phyloP scores from a whole-genome alignment of 2,888 invertebrate genomes.

The Phortica magna region DNA sequence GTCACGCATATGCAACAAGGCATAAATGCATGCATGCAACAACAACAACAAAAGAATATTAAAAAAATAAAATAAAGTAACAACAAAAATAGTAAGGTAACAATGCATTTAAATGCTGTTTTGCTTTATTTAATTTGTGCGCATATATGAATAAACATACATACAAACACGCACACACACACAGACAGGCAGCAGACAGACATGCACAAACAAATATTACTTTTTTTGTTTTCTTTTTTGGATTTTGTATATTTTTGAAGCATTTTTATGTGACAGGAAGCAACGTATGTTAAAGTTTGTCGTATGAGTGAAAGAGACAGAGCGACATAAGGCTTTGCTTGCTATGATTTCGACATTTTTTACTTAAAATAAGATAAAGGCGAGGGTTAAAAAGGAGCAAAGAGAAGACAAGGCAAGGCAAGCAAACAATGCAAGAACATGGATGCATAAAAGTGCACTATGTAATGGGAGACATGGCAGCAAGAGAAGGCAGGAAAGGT shows the following conservation, averaged over 20 bases:
- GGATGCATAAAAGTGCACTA: background rate
- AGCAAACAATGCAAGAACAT: constrained; percentile 11
- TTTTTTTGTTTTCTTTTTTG: background rate
- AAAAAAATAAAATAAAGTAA: background rate
- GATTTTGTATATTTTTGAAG: background rate
- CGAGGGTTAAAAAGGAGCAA: background rate
- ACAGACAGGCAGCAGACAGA: background rate
- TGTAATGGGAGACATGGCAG: background rate
- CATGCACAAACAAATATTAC: constrained; percentile 1
- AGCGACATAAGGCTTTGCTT: background rate
- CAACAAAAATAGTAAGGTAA: constrained; percentile 6
- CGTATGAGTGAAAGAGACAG: background rate
- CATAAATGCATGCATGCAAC: constrained; percentile 24
- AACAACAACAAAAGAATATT: background rate
- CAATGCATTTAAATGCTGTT: constrained; percentile 31
- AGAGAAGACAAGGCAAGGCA: background rate
- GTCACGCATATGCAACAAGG: background rate
- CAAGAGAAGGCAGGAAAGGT: background rate
- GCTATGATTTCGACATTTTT: constrained; percentile 25
- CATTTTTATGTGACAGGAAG: background rate
- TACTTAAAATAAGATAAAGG: background rate
- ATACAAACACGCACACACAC: background rate
- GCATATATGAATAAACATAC: constrained; percentile 8
- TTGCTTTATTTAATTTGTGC: constrained; percentile 15
- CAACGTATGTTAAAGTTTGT: background rate